Conservation (phyloP, 1,140 invertebrate genomes). For the Bicyclus anynana region DNA sequence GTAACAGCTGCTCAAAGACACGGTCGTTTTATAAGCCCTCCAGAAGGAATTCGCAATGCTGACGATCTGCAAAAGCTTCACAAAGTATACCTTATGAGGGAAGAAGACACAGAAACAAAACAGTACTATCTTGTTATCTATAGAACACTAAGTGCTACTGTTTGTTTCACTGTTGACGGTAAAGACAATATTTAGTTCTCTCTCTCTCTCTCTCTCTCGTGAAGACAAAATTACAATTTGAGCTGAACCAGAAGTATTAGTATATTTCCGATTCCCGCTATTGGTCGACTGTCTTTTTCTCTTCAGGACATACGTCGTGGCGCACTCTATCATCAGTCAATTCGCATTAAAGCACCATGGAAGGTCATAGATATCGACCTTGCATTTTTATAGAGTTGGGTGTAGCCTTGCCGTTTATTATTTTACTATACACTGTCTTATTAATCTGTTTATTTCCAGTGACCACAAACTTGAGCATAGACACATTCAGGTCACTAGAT, state of each 20-base stretch:
- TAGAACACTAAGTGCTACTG: conserved; percentile 85
- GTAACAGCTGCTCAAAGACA: conserved; percentile 62
- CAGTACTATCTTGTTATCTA: conserved; percentile 88
- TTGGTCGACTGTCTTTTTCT: too few species aligned
- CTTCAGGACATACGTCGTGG: too few species aligned
- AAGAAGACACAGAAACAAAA: conserved; percentile 77
- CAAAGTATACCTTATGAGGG: conserved; percentile 82
- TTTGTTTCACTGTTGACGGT: conserved; percentile 88
- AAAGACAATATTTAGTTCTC: conserved; percentile 5
- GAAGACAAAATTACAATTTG: too few species aligned
- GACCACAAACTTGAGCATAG: conserved; percentile 75
- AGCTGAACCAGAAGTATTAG: too few species aligned
- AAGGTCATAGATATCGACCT: too few species aligned
- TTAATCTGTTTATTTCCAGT: conserved; percentile 42
- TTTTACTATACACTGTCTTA: too few species aligned
- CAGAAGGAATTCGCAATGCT: conserved; percentile 73
- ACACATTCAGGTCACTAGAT: conserved; percentile 85
- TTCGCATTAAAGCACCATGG: too few species aligned
- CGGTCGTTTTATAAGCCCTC: conserved; percentile 61
- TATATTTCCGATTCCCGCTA: too few species aligned
- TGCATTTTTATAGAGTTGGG: too few species aligned
- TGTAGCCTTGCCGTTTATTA: too few species aligned
- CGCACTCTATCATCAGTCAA: too few species aligned
- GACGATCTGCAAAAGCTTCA: conserved; percentile 84
- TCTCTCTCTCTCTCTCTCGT: too few species aligned